Evolutionary conservation across 2,113 vertebrate genomes (phyloP).

Genomic region (Odobenus rosmarus): DNA sequence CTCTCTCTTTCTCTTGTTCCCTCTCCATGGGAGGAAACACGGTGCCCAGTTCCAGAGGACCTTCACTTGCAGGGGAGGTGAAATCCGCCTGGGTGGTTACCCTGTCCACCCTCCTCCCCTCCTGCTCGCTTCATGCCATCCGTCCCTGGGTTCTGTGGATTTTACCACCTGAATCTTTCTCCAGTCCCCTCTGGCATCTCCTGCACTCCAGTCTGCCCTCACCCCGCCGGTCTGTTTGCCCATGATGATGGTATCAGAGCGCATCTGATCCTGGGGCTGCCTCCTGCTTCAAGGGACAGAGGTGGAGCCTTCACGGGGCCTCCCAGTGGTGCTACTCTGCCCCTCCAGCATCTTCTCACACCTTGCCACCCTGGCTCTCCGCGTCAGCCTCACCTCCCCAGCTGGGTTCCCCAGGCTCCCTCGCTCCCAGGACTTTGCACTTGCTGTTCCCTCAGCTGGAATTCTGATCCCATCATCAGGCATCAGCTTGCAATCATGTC

Average conservation of each 20-base stretch:
- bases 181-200: neutral
- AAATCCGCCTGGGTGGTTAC: neutral
- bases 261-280: fast-evolving
- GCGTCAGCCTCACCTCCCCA: fast-evolving
- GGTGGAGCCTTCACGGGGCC: neutral
- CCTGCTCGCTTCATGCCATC: no score
- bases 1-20: neutral
- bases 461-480: neutral
- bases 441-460: neutral
- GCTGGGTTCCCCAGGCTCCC: neutral
- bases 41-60: neutral
- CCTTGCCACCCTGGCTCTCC: neutral
- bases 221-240: neutral
- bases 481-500: neutral
- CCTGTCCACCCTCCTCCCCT: neutral
- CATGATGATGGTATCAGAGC: neutral
- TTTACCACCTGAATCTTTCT: neutral
- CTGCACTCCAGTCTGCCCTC: neutral
- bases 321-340: neutral
- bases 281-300: neutral
- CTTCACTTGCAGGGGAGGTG: neutral
- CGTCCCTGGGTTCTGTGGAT: neutral
- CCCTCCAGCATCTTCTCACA: neutral
- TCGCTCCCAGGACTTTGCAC: neutral
- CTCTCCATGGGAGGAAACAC: neutral